phyloP scores from a whole-genome alignment of 2,113 vertebrate species.

The Dendrocopos noguchii region DNA sequence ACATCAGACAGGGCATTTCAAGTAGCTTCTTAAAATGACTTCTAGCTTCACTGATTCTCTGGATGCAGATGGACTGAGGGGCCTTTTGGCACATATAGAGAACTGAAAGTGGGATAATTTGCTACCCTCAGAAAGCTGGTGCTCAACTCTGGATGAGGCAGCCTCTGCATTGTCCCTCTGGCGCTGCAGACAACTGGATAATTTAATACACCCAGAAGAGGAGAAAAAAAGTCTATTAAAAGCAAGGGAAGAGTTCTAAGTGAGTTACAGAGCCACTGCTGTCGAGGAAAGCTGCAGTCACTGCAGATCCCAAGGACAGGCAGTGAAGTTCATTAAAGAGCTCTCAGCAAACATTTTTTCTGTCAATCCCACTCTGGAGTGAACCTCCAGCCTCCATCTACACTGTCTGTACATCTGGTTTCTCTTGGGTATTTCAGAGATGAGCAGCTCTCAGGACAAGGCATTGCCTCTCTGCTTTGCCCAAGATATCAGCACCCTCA shows the following conservation, averaged over 20 bases:
- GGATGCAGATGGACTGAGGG: fast-evolving
- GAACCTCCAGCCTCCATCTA: neutral
- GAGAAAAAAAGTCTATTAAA: neutral
- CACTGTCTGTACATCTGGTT: neutral
- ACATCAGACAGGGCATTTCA: neutral
- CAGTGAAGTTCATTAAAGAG: neutral
- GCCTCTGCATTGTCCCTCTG: fast-evolving
- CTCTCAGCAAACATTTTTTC: neutral
- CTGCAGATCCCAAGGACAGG: neutral
- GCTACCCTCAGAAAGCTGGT: neutral
- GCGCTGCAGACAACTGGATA: neutral
- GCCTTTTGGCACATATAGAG: neutral
- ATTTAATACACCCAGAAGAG: neutral
- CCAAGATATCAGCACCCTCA: neutral
- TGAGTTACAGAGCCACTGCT: neutral
- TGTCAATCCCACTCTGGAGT: neutral
- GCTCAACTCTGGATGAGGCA: fast-evolving
- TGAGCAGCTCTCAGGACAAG: neutral
- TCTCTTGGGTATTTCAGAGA: neutral
- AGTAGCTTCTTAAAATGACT: neutral
- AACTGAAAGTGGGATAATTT: neutral
- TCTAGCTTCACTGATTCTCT: neutral
- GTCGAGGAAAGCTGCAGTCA: neutral
- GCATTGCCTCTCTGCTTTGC: neutral
- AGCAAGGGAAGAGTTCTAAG: neutral